These are phyloP conservation scores for Cerastoderma edule DNA, from an alignment of 2,888 invertebrate species.

Conservation along the genomic window DNA sequence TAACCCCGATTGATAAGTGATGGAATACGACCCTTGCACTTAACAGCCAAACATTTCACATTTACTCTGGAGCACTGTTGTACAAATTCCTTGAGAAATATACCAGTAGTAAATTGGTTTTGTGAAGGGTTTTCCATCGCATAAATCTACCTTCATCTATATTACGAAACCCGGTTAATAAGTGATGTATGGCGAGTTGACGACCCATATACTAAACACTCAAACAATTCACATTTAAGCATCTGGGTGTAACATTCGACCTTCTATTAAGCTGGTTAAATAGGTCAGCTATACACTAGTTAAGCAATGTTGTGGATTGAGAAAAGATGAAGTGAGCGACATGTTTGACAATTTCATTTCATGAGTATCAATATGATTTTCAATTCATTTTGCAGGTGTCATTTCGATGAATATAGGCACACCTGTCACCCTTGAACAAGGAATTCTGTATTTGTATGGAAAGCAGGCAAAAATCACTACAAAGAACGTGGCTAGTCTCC, in stretches of 20 bases:
- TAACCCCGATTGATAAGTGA: too few species aligned
- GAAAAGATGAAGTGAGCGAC: not conserved
- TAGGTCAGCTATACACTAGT: not conserved
- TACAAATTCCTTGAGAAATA: too few species aligned
- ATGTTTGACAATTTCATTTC: not conserved
- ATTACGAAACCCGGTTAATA: too few species aligned
- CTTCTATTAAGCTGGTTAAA: not conserved
- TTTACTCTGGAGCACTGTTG: too few species aligned
- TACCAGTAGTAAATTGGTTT: too few species aligned
- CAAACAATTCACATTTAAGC: not conserved
- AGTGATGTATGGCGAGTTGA: too few species aligned
- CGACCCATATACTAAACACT: too few species aligned
- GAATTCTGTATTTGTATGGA: slow-evolving; percentile 43
- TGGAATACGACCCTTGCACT: too few species aligned
- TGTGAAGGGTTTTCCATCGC: too few species aligned
- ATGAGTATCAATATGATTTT: not conserved
- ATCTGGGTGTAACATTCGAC: not conserved
- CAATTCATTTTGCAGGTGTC: slow-evolving; percentile 23
- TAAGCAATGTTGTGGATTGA: not conserved
- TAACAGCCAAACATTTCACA: too few species aligned
- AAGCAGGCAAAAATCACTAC: slow-evolving; percentile 31
- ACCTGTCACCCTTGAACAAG: slow-evolving; percentile 11
- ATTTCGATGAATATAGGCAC: slow-evolving; percentile 26
- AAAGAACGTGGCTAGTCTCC: slow-evolving; percentile 24
- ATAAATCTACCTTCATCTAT: too few species aligned